A percentile compares a stretch with the other conserved stretches of the same genome.
These are phyloP conservation scores for Tenualosa ilisha DNA, from an alignment of 2,797 vertebrate genomes.

Conservation along the genomic window DNA sequence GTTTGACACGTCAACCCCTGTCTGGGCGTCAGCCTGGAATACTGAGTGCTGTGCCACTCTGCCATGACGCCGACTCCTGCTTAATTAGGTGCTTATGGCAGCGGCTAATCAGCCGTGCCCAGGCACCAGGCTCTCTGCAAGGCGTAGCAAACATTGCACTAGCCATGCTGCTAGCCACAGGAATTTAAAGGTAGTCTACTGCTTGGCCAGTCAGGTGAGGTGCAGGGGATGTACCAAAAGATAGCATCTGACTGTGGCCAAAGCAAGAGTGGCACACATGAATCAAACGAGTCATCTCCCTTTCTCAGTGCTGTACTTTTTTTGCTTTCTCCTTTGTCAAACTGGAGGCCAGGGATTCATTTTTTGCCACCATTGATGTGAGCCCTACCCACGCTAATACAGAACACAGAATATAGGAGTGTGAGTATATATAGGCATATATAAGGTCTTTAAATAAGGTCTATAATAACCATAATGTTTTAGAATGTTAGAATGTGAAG, in stretches of 20 bases:
- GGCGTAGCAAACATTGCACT: neutral
- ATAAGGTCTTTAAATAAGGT: neutral
- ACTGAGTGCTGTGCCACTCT: neutral
- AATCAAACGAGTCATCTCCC: neutral
- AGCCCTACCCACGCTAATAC: no score
- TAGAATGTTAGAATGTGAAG: neutral
- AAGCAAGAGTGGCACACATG: neutral
- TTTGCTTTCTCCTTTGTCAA: neutral
- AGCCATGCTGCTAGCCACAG: neutral
- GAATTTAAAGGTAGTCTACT: neutral
- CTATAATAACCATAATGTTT: neutral
- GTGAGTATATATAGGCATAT: no score
- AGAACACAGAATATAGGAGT: no score
- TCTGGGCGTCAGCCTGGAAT: neutral
- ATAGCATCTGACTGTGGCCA: neutral
- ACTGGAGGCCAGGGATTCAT: neutral
- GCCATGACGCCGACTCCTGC: neutral
- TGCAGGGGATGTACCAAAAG: neutral
- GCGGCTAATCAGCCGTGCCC: slow-evolving; percentile 16
- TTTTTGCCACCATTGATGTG: neutral
- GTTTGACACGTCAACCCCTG: slow-evolving; percentile 5
- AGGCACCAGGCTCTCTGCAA: neutral
- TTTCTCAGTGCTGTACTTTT: neutral
- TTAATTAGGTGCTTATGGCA: slow-evolving; percentile 35
- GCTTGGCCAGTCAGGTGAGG: neutral